These are phyloP conservation scores for Poecilia latipinna DNA, from an alignment of 2,113 vertebrate species.

Conservation along the genomic window DNA sequence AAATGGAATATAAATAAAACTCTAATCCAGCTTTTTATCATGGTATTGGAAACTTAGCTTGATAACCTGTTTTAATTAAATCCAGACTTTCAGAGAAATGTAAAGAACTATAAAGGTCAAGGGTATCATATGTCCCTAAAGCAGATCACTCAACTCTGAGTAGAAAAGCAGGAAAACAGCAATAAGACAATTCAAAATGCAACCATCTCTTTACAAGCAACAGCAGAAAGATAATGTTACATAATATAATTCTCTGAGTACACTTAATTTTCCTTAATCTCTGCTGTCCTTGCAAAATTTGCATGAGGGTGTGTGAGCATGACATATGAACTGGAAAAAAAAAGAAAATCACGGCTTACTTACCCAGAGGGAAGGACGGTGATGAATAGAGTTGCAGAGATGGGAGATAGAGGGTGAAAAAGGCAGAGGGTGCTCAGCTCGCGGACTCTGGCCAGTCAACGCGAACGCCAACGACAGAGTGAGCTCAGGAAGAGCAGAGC, in stretches of 20 bases:
- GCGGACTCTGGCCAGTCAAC: slow-evolving; percentile 92
- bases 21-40: background rate
- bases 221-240: background rate
- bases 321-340: slow-evolving; percentile 50
- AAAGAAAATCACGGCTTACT: slow-evolving; percentile 69
- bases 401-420: slow-evolving; percentile 4
- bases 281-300: slow-evolving; percentile 3
- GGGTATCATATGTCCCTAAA: slow-evolving; percentile 3
- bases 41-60: slow-evolving; percentile 11
- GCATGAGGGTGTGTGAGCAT: slow-evolving; percentile 9
- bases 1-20: slow-evolving; percentile 6
- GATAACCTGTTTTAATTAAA: slow-evolving; percentile 63
- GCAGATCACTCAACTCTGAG: slow-evolving; percentile 11
- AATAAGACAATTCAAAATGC: slow-evolving; percentile 11
- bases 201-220: background rate
- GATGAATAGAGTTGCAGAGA: slow-evolving; percentile 50
- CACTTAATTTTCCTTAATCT: slow-evolving; percentile 15
- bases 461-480: slow-evolving; percentile 84
- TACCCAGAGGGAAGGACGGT: slow-evolving; percentile 69
- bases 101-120: slow-evolving; percentile 54
- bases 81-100: slow-evolving; percentile 62
- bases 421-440: slow-evolving; percentile 73
- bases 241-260: slow-evolving; percentile 4
- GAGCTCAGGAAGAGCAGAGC: slow-evolving; percentile 68
- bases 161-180: background rate